phyloP scores from a whole-genome alignment of 2,797 vertebrate species.

The Psittacula derbiana region DNA sequence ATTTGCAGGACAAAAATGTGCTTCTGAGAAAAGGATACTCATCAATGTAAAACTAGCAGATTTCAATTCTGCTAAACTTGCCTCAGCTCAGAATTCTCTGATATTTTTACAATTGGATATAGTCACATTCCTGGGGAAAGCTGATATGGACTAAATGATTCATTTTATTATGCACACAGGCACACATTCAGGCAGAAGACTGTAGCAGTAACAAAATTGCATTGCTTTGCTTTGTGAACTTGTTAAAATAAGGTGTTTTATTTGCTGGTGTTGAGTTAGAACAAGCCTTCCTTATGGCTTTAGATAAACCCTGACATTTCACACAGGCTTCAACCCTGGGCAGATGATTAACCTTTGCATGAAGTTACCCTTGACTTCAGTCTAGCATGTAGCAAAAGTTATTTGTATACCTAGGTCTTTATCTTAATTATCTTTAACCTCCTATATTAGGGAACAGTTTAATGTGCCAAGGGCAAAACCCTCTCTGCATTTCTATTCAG shows the following conservation, averaged over 20 bases:
- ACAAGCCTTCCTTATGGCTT: neutral
- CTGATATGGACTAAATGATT: neutral
- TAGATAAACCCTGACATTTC: neutral
- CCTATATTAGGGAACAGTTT: neutral
- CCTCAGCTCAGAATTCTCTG: neutral
- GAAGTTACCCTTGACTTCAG: neutral
- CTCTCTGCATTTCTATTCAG: neutral
- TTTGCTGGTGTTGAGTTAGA: conserved; percentile 15
- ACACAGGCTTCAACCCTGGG: neutral
- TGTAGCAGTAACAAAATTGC: neutral
- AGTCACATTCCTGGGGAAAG: neutral
- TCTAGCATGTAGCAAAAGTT: neutral
- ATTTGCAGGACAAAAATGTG: neutral
- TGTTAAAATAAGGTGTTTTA: conserved; percentile 23
- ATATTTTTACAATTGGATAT: conserved; percentile 8
- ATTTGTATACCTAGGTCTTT: neutral
- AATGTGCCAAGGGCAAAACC: neutral
- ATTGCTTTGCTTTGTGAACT: neutral
- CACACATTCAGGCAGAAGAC: neutral
- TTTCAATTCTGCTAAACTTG: neutral
- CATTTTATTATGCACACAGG: neutral
- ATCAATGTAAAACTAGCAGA: neutral
- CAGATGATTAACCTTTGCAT: conserved; percentile 29
- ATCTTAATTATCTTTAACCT: conserved; percentile 16
- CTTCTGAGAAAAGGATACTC: neutral